Conservation (phyloP, 64 coral and sea anemone genomes). For the Acropora yongei region DNA sequence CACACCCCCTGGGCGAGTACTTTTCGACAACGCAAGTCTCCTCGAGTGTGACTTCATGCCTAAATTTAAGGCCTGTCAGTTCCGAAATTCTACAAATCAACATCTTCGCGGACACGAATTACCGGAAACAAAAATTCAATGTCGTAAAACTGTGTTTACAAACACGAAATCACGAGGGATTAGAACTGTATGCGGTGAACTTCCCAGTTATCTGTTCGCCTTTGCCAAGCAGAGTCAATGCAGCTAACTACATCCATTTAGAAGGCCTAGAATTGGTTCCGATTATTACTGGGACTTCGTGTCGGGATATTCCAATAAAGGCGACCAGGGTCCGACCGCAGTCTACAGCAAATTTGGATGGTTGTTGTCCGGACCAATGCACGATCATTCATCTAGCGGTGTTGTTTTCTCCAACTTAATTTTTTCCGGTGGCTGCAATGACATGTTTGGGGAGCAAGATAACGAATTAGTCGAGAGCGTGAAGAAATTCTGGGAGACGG, state of each 20-base stretch:
- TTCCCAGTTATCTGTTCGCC: constrained; percentile 55
- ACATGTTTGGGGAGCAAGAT: constrained; percentile 18
- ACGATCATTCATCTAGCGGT: neutral
- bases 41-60: constrained; percentile 32
- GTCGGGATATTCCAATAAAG: constrained; percentile 22
- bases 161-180: constrained; percentile 48
- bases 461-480: constrained; percentile 38
- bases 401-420: constrained; percentile 55
- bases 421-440: constrained; percentile 45
- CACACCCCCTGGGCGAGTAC: constrained; percentile 33
- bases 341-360: constrained; percentile 73
- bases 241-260: constrained; percentile 35
- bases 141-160: constrained; percentile 51
- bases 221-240: constrained; percentile 12
- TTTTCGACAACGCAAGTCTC: constrained; percentile 63
- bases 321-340: constrained; percentile 71
- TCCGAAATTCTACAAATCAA: constrained; percentile 39
- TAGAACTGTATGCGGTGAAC: constrained; percentile 40
- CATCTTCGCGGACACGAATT: constrained; percentile 57
- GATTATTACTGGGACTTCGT: constrained; percentile 84
- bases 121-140: constrained; percentile 46
- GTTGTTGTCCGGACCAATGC: constrained; percentile 65
- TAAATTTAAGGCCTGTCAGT: constrained; percentile 51
- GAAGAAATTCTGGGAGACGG: constrained; percentile 77
- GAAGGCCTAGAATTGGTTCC: constrained; percentile 53